Base-by-base conservation (phyloP, 2,797 vertebrate species). In the Anniella stebbinsi region DNA sequence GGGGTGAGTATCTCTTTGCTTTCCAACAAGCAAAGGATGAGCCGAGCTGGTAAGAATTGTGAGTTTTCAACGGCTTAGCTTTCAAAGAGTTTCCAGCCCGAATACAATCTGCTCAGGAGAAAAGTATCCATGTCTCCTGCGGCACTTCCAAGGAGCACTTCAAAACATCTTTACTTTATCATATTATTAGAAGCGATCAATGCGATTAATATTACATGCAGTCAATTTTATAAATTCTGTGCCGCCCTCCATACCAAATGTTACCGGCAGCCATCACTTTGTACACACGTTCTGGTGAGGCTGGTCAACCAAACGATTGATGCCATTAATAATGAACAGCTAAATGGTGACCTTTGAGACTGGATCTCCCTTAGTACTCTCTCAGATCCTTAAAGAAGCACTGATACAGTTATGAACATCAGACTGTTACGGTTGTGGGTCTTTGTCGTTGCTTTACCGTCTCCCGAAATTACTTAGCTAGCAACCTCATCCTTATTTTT, bases 151-250 rank as follows among this genome's bases (percentile, higher is more conserved):
- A 95, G 90, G 90, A 95, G 80, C 51, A 38, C 30, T 93, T 86
- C 78, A 76, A 91, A 57, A 88, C 51, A 45, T 93, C 91, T 88
- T 95, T 63, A 84, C 93, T 89, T 96, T 94, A 72, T 60, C 93
- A 88, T 96, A 97, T 97, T 96, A 95, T 97, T 97, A 97, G 96
- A 95, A 95, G 81, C 88, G 96, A 97, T 97, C 96, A 95, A 97
- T 97, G 94, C 93, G 96, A 97, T 97, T 96, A 97, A 97, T 97
- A 97, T 97, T 97, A 97, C 96, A 96, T 96, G 95, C 90, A 57
- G 33, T 10, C 86, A 94, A 94, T 96, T 97, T 96, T 96, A 96
- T 95, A 96, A 95, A 95, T 81, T 81, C 60, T 91, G 93, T 91
- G 60, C 86, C 93, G 92, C 93, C 93, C 91, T 95, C 93, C 92